Percentiles rank a stretch among this genome's conserved stretches.
phyloP scores from a whole-genome alignment of 2,113 vertebrate species.

The Pheucticus melanocephalus region DNA sequence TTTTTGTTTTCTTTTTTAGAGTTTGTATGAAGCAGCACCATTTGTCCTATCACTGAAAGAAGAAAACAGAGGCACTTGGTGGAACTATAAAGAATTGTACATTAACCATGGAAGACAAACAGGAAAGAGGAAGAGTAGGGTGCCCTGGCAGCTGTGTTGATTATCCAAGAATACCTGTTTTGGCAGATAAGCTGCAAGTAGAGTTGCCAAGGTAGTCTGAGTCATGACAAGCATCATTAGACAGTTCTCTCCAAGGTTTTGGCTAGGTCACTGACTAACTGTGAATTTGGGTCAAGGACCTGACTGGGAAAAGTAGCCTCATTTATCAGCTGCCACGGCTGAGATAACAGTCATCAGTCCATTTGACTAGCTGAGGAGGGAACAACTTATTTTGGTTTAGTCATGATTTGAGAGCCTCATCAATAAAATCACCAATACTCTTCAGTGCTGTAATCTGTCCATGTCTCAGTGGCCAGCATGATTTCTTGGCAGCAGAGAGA shows the following conservation, averaged over 20 bases:
- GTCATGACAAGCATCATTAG: slow-evolving; percentile 63
- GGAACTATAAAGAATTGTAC: not conserved
- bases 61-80: not conserved
- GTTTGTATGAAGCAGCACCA: not conserved
- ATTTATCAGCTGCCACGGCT: slow-evolving; percentile 66
- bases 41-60: not conserved
- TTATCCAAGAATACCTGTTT: slow-evolving; percentile 10
- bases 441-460: slow-evolving; percentile 47
- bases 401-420: slow-evolving; percentile 70
- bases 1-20: not conserved
- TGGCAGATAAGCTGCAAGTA: slow-evolving; percentile 52
- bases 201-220: slow-evolving; percentile 37
- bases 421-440: slow-evolving; percentile 70
- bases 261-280: slow-evolving; percentile 48
- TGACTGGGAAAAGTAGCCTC: slow-evolving; percentile 8
- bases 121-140: not conserved
- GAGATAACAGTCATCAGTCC: slow-evolving; percentile 62
- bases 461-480: not conserved
- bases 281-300: slow-evolving; percentile 72
- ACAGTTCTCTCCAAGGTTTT: slow-evolving; percentile 34
- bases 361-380: slow-evolving; percentile 63
- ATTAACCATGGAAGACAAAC: not conserved
- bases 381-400: slow-evolving; percentile 68
- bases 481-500: not conserved
- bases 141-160: slow-evolving; percentile 12